Evolutionary conservation across 2,113 vertebrate species (phyloP), one percentile per base, ranked within the genome.

Genomic region (Triplophysa tibetana): DNA sequence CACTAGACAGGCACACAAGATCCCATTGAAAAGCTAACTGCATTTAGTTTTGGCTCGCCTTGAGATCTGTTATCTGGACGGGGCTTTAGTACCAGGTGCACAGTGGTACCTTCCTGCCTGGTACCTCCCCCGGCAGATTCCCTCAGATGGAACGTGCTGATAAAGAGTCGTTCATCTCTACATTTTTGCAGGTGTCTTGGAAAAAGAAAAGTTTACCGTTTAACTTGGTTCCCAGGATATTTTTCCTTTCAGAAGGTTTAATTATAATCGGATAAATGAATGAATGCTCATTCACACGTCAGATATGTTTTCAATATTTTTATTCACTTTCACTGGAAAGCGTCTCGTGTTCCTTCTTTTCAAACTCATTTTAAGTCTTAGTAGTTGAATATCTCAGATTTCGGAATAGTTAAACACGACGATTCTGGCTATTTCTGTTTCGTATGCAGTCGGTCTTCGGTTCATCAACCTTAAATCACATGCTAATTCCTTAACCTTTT

Each of bases 21-120:
- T 80, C 80, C 74, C 33, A 11, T 62, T 58, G 14, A 52, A 76
- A 72, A 14, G 29, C 54, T 41, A 63, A 38, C 61, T 29, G 52
- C 70, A 14, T 77, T 3, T 11, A 38, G 56, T 82, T 68, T 81
- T 85, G 75, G 76, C 82, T 76, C 61, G 56, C 24, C 24, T 70
- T 58, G 29, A 77, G 82, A 79, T 75, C 77, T 84, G 61, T 85
- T 87, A 87, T 87, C 84, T 66, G 75, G 38, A 66, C 43, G 14
- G 73, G 73, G 74, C 69, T 81, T 79, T 76, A 45, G 84, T 87
- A 88, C 84, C 85, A 84, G 87, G 82, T 82, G 81, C 66, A 9
- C 73, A 63, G 67, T 75, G 82, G 82, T 83, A 86, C 85, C 81
- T 81, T 78, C 80, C 77, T 60, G 54, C 70, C 70, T 4, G 45